phyloP scores from a whole-genome alignment of 2,113 vertebrate species.

The Mixornis gularis region DNA sequence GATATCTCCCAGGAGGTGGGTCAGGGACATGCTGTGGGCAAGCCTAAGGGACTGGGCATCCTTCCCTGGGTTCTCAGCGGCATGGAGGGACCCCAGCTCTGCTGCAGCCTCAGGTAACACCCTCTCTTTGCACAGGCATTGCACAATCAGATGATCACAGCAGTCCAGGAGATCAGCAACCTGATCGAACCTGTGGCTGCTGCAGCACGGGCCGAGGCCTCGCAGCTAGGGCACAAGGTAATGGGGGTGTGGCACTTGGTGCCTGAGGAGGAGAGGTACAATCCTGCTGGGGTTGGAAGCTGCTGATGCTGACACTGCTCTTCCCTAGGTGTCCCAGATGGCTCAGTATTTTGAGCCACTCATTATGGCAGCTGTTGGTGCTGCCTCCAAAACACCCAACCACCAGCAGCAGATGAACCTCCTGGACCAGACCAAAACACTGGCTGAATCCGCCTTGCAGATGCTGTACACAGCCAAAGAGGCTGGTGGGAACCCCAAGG shows the following conservation, averaged over 20 bases:
- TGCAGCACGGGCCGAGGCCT: conserved; percentile 88
- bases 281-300: neutral
- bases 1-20: conserved; percentile 94
- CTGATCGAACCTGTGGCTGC: conserved; percentile 90
- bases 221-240: conserved; percentile 96
- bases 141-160: conserved; percentile 94
- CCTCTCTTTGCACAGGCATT: conserved; percentile 75
- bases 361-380: conserved; percentile 86
- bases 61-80: fast-evolving
- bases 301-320: neutral
- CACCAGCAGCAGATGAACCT: conserved; percentile 98
- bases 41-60: fast-evolving
- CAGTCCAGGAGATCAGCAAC: conserved; percentile 95
- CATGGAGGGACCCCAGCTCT: neutral
- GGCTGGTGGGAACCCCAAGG: conserved; percentile 96
- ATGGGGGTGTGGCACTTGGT: fast-evolving
- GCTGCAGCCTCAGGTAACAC: neutral
- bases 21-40: fast-evolving
- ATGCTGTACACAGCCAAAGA: conserved; percentile 97
- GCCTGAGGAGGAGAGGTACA: fast-evolving
- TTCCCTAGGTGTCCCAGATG: conserved; percentile 92
- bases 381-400: conserved; percentile 91
- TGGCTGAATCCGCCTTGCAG: conserved; percentile 92
- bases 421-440: conserved; percentile 94
- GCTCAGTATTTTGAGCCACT: conserved; percentile 95